phyloP scores from a whole-genome alignment of 2,797 vertebrate genomes.

The Furcifer pardalis region DNA sequence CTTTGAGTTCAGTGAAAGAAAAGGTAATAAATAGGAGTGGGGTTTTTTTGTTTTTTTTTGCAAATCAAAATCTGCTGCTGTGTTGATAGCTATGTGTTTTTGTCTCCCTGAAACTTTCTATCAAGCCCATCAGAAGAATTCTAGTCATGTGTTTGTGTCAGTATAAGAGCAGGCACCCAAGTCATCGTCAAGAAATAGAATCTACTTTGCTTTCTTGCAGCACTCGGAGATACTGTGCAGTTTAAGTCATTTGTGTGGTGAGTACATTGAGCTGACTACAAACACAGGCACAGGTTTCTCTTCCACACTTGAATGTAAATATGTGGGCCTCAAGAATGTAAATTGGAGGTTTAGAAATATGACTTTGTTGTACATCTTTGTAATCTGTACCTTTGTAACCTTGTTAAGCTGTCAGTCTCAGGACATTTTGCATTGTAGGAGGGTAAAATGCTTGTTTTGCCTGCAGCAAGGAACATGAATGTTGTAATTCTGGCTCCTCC shows the following conservation, averaged over 20 bases:
- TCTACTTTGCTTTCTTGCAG: neutral
- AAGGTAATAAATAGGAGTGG: neutral
- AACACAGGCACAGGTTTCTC: neutral
- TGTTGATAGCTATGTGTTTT: neutral
- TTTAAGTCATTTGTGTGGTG: neutral
- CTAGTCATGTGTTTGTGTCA: neutral
- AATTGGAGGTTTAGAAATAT: slow-evolving; percentile 37
- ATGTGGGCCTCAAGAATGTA: slow-evolving; percentile 36
- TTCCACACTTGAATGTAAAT: slow-evolving; percentile 16
- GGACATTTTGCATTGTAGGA: slow-evolving; percentile 60
- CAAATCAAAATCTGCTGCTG: neutral
- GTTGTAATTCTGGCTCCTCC: slow-evolving; percentile 82
- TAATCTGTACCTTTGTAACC: slow-evolving; percentile 54
- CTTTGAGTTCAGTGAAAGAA: neutral
- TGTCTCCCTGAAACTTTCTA: slow-evolving; percentile 5
- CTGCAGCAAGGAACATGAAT: slow-evolving; percentile 76
- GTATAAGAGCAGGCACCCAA: neutral
- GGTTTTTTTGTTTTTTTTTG: neutral
- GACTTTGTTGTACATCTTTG: slow-evolving; percentile 34
- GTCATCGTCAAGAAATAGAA: neutral
- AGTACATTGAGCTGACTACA: neutral
- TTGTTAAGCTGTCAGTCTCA: slow-evolving; percentile 65
- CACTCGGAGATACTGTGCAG: neutral
- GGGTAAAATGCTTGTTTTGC: slow-evolving; percentile 75
- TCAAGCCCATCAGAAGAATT: neutral